Base-by-base conservation (phyloP, 35 echinoderm and acorn worm species). In the Lytechinus variegatus region DNA sequence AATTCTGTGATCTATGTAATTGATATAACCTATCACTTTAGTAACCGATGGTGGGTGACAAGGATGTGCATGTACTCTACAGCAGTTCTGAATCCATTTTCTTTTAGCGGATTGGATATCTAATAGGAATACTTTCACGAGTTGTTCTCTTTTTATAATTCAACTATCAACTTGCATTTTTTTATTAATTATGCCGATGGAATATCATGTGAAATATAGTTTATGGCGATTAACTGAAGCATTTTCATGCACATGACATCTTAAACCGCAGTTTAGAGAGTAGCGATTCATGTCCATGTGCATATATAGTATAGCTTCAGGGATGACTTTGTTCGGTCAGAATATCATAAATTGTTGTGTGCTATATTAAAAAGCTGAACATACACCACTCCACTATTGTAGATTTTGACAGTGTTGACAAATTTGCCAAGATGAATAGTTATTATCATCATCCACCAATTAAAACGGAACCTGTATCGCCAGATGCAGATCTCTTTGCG, bases 401-500 rank as follows among this genome's bases (percentile, higher is more conserved):
- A 58, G 56, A 24, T 79, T 79, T 19, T 24, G 66, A 24, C 66
- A 24, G 19, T 79, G 56, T 44, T 44, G 33, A 44, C 33, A 58
- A 24, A 79, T 6, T 24, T 79, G 19, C n/a, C 66, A 79, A 7
- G 14, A 79, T 79, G 66, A 79, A 24, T 79, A 33, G 52, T 90
- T 90, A 52, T 10, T 90, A 90, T 54, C 88, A 54, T 52, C 88
- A 90, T 44, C 88, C 29, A 0, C 88, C 88, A 4, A 90, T 90
- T 44, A 90, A 90, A 16, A 90, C 88, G 9, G 88, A 90, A 27
- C 88, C 88, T 90, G 29, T 52, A 54, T 90, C 88, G 14, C 88
- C 88, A 54, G 88, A 90, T 54, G 28, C 27, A 44, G 88, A 90
- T 90, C 88, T 90, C 10, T 90, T 90, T 90, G 88, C 88, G 16